Conservation (phyloP, 2,888 invertebrate species). For the Dinocampus coccinellae region DNA sequence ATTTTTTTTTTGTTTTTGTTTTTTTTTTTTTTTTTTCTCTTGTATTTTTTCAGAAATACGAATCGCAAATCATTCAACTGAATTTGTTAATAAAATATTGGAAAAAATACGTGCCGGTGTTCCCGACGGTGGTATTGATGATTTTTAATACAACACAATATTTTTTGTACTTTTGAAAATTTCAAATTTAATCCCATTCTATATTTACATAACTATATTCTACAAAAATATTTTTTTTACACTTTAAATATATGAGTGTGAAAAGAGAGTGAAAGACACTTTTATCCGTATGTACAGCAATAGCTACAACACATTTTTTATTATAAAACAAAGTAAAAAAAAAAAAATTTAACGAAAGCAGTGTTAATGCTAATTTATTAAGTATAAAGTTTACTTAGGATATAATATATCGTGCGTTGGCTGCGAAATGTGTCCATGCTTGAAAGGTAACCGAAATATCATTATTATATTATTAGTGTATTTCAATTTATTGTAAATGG, state of each 20-base stretch:
- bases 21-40: constrained; percentile 54
- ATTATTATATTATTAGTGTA: background rate
- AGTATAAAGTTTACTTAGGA: constrained; percentile 37
- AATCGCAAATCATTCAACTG: constrained; percentile 93
- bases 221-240: constrained; percentile 38
- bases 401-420: constrained; percentile 48
- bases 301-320: constrained; percentile 46
- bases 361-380: constrained; percentile 56
- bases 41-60: constrained; percentile 85
- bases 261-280: constrained; percentile 51
- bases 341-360: constrained; percentile 25
- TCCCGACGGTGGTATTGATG: constrained; percentile 82
- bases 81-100: constrained; percentile 92
- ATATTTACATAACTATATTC: constrained; percentile 1
- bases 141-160: constrained; percentile 71
- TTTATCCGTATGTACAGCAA: constrained; percentile 46
- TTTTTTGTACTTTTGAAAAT: constrained; percentile 14
- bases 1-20: constrained; percentile 26
- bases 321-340: constrained; percentile 39
- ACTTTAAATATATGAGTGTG: constrained; percentile 41
- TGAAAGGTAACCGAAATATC: constrained; percentile 18
- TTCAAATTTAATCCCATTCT: constrained; percentile 22
- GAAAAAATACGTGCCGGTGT: constrained; percentile 88
- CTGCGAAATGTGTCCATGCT: constrained; percentile 50
- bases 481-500: too few relatives aligned